These are phyloP conservation scores for Conops quadrifasciatus DNA, from an alignment of 2,888 invertebrate species.

Conservation along the genomic window DNA sequence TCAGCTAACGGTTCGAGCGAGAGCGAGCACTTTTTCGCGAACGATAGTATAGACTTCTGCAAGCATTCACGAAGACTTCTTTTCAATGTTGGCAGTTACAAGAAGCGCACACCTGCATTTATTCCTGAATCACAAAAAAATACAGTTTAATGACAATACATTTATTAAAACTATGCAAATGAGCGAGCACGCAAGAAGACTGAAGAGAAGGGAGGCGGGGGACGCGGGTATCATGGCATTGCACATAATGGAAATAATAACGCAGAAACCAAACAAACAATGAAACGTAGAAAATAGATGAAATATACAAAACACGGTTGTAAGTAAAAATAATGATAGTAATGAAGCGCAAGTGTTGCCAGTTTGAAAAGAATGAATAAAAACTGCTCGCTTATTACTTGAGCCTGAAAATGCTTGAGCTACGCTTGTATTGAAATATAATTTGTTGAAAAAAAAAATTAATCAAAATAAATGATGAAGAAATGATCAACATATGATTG, in stretches of 20 bases:
- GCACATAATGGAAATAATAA: not conserved
- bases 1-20: not conserved
- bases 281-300: not conserved
- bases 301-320: too few relatives aligned
- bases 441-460: too few relatives aligned
- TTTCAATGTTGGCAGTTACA: not conserved
- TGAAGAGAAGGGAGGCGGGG: not conserved
- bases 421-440: too few relatives aligned
- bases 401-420: too few relatives aligned
- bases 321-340: not conserved
- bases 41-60: not conserved
- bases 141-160: not conserved
- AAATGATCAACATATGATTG: too few relatives aligned
- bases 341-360: not conserved
- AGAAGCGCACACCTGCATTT: not conserved
- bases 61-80: not conserved
- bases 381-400: too few relatives aligned
- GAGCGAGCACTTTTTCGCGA: not conserved
- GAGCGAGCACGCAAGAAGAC: not conserved
- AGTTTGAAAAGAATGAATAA: not conserved
- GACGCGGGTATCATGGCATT: not conserved
- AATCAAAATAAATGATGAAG: too few relatives aligned
- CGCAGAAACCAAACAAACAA: too few relatives aligned
- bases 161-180: conserved; percentile 2
- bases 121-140: not conserved